Evolutionary conservation across 2,797 vertebrate species (phyloP).

Genomic region (Microctenopoma stevenorrisi): DNA sequence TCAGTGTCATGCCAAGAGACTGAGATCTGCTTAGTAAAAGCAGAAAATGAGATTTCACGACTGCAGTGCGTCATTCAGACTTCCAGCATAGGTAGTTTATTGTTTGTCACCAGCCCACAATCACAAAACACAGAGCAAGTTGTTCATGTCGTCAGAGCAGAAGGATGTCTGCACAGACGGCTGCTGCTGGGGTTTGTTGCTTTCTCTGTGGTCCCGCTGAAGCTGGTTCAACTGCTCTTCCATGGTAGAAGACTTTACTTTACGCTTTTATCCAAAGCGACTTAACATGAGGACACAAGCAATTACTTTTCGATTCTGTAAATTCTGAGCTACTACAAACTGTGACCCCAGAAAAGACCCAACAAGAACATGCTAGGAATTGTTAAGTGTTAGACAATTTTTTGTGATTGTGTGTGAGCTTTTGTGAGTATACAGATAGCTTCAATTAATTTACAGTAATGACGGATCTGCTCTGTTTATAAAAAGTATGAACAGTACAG

Average conservation of each 20-base stretch:
- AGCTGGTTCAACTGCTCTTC: neutral
- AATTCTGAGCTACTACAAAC: too few relatives aligned
- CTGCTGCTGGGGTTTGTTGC: constrained; percentile 22
- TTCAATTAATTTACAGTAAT: too few relatives aligned
- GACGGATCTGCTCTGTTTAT: too few relatives aligned
- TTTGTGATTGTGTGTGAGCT: too few relatives aligned
- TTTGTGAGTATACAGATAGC: too few relatives aligned
- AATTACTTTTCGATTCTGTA: too few relatives aligned
- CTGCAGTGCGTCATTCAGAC: constrained; percentile 49
- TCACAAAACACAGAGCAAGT: constrained; percentile 64
- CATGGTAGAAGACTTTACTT: neutral
- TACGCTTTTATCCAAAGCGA: too few relatives aligned
- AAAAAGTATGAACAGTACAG: too few relatives aligned
- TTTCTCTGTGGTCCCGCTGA: constrained; percentile 35
- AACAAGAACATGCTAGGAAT: too few relatives aligned
- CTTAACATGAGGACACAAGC: too few relatives aligned
- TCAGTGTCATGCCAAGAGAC: neutral
- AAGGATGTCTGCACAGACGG: constrained; percentile 34
- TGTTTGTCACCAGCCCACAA: constrained; percentile 62
- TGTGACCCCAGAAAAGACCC: too few relatives aligned
- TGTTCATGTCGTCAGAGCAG: constrained; percentile 55
- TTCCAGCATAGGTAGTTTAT: constrained; percentile 58
- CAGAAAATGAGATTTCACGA: constrained; percentile 24
- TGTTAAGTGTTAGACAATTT: too few relatives aligned
- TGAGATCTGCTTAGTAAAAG: neutral